phyloP scores from a whole-genome alignment of 2,113 vertebrate genomes.

The Rhadina sibilatrix region DNA sequence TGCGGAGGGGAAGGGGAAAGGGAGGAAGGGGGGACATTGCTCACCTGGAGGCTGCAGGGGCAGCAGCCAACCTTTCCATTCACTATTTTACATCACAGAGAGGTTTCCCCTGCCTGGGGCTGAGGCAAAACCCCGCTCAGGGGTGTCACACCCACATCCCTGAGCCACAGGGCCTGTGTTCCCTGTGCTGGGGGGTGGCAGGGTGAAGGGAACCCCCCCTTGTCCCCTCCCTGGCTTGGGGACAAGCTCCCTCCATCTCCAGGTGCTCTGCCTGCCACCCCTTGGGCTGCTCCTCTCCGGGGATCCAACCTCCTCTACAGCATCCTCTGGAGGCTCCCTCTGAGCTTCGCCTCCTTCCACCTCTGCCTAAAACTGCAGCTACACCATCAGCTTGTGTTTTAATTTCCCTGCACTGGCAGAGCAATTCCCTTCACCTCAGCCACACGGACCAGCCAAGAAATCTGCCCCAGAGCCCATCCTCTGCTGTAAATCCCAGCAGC shows the following conservation, averaged over 20 bases:
- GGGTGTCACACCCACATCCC: not conserved
- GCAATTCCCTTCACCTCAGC: not conserved
- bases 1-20: not conserved
- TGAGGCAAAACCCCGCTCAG: not conserved
- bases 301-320: not conserved
- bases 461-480: not conserved
- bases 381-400: rapidly evolving
- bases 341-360: not conserved
- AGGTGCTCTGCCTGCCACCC: not conserved
- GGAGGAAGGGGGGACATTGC: rapidly evolving
- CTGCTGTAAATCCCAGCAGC: not conserved
- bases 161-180: not conserved
- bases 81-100: not conserved
- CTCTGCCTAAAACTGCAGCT: not conserved
- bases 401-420: rapidly evolving
- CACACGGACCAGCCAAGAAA: no score
- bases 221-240: not conserved
- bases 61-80: not conserved
- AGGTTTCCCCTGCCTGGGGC: not conserved
- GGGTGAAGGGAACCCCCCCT: not conserved
- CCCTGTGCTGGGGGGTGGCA: rapidly evolving
- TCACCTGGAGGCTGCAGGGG: not conserved
- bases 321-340: no score
- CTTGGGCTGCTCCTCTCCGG: rapidly evolving
- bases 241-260: not conserved